Conservation (phyloP, 2,113 vertebrate genomes). For the Diphyllodes magnificus region DNA sequence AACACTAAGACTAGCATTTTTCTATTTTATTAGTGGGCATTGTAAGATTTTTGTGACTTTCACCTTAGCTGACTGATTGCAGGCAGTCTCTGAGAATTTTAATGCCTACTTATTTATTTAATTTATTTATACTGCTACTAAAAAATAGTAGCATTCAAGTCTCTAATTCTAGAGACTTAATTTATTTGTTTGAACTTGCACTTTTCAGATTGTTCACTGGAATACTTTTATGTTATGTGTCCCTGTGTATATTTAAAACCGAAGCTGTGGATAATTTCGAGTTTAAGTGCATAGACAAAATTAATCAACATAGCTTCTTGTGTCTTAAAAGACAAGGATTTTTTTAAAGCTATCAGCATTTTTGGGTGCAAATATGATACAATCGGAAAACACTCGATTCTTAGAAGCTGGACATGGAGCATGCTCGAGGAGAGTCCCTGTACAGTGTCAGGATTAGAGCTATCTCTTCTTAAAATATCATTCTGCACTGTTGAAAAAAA, state of each 20-base stretch:
- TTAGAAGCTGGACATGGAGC: background rate
- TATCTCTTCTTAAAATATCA: background rate
- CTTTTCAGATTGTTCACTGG: background rate
- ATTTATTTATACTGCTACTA: background rate
- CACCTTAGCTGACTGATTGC: background rate
- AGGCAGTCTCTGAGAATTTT: background rate
- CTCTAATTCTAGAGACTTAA: background rate
- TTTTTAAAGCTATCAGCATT: background rate
- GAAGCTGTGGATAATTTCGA: background rate
- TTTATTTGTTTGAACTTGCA: background rate
- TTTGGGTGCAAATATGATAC: background rate
- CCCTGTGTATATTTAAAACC: background rate
- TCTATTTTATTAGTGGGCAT: background rate
- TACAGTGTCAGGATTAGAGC: background rate
- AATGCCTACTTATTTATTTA: background rate
- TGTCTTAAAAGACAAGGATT: background rate
- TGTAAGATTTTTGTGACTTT: background rate
- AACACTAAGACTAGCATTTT: background rate
- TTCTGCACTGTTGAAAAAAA: background rate
- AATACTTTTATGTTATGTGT: background rate
- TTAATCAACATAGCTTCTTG: background rate
- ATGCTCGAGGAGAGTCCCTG: accelerated
- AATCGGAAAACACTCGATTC: background rate
- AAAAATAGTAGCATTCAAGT: background rate
- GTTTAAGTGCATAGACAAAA: background rate